Evolutionary conservation across 2,888 invertebrate species (phyloP).

Genomic region (Tuta absoluta): DNA sequence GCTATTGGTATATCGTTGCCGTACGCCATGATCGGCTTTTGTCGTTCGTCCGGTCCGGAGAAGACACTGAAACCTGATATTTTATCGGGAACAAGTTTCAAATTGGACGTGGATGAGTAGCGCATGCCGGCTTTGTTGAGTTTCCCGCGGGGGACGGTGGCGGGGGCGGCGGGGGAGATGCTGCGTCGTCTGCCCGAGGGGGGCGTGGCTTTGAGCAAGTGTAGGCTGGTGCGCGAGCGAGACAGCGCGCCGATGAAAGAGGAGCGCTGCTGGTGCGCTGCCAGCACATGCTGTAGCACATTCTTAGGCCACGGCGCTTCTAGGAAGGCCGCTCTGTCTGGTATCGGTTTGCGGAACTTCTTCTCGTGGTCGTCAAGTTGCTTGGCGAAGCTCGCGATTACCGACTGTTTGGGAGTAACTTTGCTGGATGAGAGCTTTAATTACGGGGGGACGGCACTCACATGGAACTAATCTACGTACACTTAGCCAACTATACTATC

Average conservation of each 20-base stretch:
- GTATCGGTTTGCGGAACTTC: constrained; percentile 66
- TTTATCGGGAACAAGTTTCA: constrained; percentile 70
- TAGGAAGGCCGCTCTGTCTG: constrained; percentile 56
- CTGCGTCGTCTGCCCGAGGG: constrained; percentile 61
- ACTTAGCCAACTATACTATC: background rate
- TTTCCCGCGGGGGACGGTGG: constrained; percentile 58
- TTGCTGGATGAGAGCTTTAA: constrained; percentile 1
- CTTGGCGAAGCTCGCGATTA: constrained; percentile 61
- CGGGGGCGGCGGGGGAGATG: constrained; percentile 55
- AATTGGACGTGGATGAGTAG: constrained; percentile 68
- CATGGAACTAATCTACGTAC: constrained; percentile 31
- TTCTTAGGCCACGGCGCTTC: constrained; percentile 73
- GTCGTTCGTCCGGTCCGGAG: constrained; percentile 50
- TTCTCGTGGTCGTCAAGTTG: constrained; percentile 74
- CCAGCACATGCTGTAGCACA: constrained; percentile 67
- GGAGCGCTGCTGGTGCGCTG: constrained; percentile 64
- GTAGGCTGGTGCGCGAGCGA: constrained; percentile 79
- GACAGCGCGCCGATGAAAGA: constrained; percentile 80
- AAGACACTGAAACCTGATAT: constrained; percentile 73
- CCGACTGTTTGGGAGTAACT: constrained; percentile 48
- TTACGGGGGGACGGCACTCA: constrained; percentile 49
- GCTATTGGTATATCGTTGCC: constrained; percentile 42
- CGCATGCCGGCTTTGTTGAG: constrained; percentile 53
- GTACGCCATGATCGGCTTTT: constrained; percentile 73
- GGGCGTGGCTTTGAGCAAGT: constrained; percentile 63